Percentiles rank a stretch among this genome's conserved stretches.
phyloP scores from a whole-genome alignment of 2,888 invertebrate species.

The Scotopteryx bipunctaria region DNA sequence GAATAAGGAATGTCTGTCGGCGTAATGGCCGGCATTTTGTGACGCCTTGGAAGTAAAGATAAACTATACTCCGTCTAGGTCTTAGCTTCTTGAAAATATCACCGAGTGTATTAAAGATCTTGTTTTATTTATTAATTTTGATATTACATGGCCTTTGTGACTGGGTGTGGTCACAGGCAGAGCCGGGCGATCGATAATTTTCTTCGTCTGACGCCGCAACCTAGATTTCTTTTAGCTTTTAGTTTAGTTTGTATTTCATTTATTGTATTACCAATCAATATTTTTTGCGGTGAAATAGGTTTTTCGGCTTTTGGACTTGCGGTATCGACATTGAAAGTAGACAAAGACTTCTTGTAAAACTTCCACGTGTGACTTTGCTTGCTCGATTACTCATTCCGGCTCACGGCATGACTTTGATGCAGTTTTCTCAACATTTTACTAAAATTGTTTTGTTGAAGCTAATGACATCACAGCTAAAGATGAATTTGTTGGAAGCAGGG shows the following conservation, averaged over 20 bases:
- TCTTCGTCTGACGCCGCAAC: slow-evolving; percentile 15
- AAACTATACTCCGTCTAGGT: background rate
- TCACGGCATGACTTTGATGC: background rate
- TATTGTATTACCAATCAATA: too few relatives aligned
- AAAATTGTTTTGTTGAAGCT: background rate
- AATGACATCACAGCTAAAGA: slow-evolving; percentile 16
- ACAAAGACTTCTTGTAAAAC: slow-evolving; percentile 14
- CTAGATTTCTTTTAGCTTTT: slow-evolving; percentile 21
- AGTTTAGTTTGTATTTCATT: slow-evolving; percentile 11
- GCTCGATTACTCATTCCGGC: slow-evolving; percentile 13
- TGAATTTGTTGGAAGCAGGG: too few relatives aligned
- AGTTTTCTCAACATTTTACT: background rate
- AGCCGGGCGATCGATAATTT: slow-evolving; percentile 32
- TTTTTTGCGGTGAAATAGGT: too few relatives aligned
- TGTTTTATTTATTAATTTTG: slow-evolving; percentile 25
- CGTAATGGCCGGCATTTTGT: slow-evolving; percentile 77
- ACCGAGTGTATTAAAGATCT: slow-evolving; percentile 23
- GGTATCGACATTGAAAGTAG: background rate
- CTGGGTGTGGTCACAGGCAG: slow-evolving; percentile 49
- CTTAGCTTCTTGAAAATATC: slow-evolving; percentile 11
- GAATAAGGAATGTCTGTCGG: slow-evolving; percentile 38
- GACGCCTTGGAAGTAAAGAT: slow-evolving; percentile 45
- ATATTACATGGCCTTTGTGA: slow-evolving; percentile 18
- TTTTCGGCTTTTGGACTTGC: background rate
- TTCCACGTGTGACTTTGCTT: slow-evolving; percentile 21